Evolutionary conservation across 2,888 invertebrate genomes (phyloP).

Genomic region (Tenthredo scrophulariae): DNA sequence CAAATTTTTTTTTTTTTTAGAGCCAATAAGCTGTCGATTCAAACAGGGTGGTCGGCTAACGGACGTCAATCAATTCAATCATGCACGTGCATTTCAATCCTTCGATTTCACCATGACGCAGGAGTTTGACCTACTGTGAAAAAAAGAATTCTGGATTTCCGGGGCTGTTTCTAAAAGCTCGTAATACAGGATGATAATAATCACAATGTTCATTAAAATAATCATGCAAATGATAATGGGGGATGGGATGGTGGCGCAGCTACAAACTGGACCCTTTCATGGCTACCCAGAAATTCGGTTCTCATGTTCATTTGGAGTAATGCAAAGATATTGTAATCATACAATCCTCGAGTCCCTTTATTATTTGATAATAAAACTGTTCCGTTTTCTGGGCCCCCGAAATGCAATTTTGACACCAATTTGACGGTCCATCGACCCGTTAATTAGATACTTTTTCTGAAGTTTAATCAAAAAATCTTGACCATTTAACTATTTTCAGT

Average conservation of each 20-base stretch:
- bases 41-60: too few species aligned
- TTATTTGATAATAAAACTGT: neutral
- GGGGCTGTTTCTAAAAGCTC: neutral
- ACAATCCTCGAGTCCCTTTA: too few species aligned
- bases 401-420: neutral
- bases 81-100: neutral
- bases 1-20: neutral
- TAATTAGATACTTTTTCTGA: neutral
- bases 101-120: neutral
- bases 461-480: neutral
- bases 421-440: neutral
- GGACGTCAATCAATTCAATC: too few species aligned
- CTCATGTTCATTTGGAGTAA: constrained; percentile 6
- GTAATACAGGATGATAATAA: constrained; percentile 9
- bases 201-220: constrained; percentile 3
- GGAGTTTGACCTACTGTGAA: neutral
- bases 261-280: neutral
- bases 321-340: constrained; percentile 3
- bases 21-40: too few species aligned
- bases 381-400: neutral
- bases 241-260: neutral
- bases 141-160: neutral
- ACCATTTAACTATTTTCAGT: neutral
- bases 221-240: constrained; percentile 17
- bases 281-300: constrained; percentile 5